Evolutionary conservation across 2,888 invertebrate genomes (phyloP), one percentile per base, ranked within the genome.

Genomic region (Nudaria mundana): DNA sequence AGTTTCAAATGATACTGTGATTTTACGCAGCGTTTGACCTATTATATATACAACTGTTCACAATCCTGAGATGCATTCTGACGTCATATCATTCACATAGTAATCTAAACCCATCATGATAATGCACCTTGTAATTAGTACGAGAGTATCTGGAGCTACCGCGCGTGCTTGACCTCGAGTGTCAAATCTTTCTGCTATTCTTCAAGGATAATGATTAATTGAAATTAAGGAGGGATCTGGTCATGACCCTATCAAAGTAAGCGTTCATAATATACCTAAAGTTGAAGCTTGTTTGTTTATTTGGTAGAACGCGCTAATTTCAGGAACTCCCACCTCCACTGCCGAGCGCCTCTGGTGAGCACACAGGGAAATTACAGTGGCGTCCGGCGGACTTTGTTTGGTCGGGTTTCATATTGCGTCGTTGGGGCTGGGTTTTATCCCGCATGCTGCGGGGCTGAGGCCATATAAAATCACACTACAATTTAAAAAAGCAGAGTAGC

Each of bases 11-110:
- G 37, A 53, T 47, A 76, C 72, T 75, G 72, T 71, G 73, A 63
- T 65, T 68, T 56, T 71, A 55, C 20, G 51, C 52, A 45, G 64
- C 43, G 34, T 57, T 52, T 76, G 74, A 76, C 77, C 80, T 67
- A 77, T 77, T 87, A 83, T 87, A 87, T 87, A 86, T 77, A 43
- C 56, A 52, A 38, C 56, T 66, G 71, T 66, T 71, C 69, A 63
- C 71, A 71, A 77, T 82, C 81, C 81, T 68, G 69, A 33, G 28
- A 66, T 75, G 75, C 73, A 67, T 65, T 55, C 38, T 84, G 81
- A 82, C 82, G 82, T 81, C 67, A 81, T 56, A 58, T 66, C 43
- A 15, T 20, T 38, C 37, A 67, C 65, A 65, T 71, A 69, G 22
- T 28, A 32, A 31, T n/a, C 25, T 71, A 56, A 65, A 65, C 60